Conservation (phyloP, 2,113 vertebrate genomes). For the Callorhinus ursinus region DNA sequence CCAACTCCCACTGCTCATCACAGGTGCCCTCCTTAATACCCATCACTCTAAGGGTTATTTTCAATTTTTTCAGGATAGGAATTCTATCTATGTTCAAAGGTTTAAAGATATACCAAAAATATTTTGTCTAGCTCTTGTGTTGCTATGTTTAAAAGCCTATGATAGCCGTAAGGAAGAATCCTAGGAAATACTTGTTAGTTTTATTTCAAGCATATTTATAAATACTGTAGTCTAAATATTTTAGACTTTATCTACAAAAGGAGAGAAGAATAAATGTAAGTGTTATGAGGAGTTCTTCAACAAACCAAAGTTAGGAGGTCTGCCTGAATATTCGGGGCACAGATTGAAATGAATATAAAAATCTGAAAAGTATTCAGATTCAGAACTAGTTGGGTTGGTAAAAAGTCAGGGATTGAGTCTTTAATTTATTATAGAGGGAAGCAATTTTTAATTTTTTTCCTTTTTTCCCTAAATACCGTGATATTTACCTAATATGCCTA, state of each 20-base stretch:
- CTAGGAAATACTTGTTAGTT: constrained; percentile 5
- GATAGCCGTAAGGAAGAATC: not conserved
- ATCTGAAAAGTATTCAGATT: not conserved
- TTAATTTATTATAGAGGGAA: not conserved
- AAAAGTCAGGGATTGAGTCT: not conserved
- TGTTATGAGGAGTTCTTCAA: not conserved
- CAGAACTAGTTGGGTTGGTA: not conserved
- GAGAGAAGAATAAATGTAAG: not conserved
- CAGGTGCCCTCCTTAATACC: not conserved
- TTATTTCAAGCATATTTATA: constrained; percentile 38
- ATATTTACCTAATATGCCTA: not conserved
- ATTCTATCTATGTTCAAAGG: not conserved
- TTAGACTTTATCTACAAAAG: not conserved
- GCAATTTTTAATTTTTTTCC: not conserved
- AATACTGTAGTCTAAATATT: constrained; percentile 18
- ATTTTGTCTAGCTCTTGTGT: not conserved
- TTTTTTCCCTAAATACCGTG: not conserved
- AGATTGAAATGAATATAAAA: constrained; percentile 3
- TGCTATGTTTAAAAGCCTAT: not conserved
- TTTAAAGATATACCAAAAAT: not conserved
- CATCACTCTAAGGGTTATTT: not conserved
- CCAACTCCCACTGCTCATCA: not conserved
- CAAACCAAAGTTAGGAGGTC: not conserved
- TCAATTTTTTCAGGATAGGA: not conserved
- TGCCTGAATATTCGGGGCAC: not conserved